Conservation (phyloP, 2,113 vertebrate species). For the Vulpes lagopus region DNA sequence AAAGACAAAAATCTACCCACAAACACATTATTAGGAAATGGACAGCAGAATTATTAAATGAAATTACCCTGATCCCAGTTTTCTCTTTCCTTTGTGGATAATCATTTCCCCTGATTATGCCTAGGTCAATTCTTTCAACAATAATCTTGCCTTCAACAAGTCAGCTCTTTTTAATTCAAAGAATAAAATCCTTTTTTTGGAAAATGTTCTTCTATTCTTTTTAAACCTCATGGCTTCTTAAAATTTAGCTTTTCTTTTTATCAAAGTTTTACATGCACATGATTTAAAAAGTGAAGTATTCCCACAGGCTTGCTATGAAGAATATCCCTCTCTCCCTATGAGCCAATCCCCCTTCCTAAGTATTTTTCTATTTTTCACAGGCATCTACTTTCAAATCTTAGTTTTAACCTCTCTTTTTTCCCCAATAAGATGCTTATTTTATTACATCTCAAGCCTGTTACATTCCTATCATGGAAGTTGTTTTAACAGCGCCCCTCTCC, state of each 20-base stretch:
- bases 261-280: neutral
- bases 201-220: constrained; percentile 24
- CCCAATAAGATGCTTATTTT: neutral
- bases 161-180: neutral
- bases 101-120: neutral
- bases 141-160: constrained; percentile 1
- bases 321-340: neutral
- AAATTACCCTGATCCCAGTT: neutral
- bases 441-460: neutral
- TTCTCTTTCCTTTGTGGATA: neutral
- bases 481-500: neutral
- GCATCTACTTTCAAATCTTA: neutral
- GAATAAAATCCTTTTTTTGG: neutral
- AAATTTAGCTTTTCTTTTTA: constrained; percentile 14
- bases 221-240: neutral
- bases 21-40: neutral
- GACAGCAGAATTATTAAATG: neutral
- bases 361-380: constrained; percentile 41
- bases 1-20: neutral
- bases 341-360: neutral
- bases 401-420: neutral
- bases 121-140: neutral
- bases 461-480: neutral
- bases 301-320: neutral
- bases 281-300: neutral